Conservation (phyloP, 2,113 vertebrate species). For the Melanerpes aurifrons region DNA sequence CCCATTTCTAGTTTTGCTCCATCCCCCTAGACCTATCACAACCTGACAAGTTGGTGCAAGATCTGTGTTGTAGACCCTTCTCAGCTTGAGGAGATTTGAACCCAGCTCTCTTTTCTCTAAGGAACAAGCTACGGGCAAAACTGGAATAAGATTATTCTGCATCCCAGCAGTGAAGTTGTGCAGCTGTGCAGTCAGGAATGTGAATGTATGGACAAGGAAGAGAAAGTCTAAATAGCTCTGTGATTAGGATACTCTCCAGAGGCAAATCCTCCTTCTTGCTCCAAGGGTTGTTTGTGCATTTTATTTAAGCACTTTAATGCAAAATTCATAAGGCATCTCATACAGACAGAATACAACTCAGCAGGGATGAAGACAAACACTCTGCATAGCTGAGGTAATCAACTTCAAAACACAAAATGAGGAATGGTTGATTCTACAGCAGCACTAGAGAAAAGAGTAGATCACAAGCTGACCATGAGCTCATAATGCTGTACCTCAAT, state of each 20-base stretch:
- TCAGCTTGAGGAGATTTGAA: background rate
- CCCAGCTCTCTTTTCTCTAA: background rate
- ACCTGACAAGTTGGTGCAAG: background rate
- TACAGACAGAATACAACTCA: background rate
- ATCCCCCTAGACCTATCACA: no score
- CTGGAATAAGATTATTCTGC: background rate
- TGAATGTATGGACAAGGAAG: background rate
- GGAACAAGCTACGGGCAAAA: background rate
- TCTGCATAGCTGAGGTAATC: background rate
- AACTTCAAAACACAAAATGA: constrained; percentile 3
- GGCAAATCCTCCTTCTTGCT: background rate
- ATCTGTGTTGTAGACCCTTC: background rate
- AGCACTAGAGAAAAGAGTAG: background rate
- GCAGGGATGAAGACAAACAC: background rate
- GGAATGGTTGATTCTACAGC: background rate
- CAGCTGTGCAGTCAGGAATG: background rate
- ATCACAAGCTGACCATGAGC: background rate
- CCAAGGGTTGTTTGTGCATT: background rate
- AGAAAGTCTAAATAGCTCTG: background rate
- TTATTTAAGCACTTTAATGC: background rate
- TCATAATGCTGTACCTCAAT: background rate
- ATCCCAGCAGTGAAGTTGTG: background rate
- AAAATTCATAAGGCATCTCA: constrained; percentile 5
- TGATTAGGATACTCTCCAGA: background rate
- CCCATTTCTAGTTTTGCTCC: no score